These are phyloP conservation scores for Tautogolabrus adspersus DNA, from an alignment of 2,113 vertebrate genomes.

Conservation along the genomic window DNA sequence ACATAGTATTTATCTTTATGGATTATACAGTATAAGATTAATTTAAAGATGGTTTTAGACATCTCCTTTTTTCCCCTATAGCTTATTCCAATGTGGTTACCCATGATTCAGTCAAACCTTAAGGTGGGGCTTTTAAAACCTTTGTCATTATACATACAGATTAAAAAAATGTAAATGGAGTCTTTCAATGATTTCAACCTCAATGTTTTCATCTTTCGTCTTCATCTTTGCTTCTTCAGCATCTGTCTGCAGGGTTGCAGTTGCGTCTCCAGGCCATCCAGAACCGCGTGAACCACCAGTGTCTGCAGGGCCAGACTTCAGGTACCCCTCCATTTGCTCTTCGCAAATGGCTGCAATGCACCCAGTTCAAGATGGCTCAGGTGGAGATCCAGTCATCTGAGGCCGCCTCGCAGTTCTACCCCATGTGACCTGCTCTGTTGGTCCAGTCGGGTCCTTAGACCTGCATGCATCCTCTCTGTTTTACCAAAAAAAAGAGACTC, in stretches of 20 bases:
- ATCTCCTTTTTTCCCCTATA: slow-evolving; percentile 71
- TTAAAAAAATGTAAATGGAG: no score
- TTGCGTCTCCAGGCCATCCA: slow-evolving; percentile 98
- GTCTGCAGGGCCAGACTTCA: slow-evolving; percentile 88
- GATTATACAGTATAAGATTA: no score
- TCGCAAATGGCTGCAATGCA: slow-evolving; percentile 97
- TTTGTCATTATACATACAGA: background rate
- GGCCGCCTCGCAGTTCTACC: slow-evolving; percentile 98
- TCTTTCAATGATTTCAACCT: background rate
- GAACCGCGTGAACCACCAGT: slow-evolving; percentile 95
- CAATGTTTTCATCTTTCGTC: background rate
- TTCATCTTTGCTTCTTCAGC: slow-evolving; percentile 80
- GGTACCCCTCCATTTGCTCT: slow-evolving; percentile 87
- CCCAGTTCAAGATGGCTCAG: slow-evolving; percentile 99
- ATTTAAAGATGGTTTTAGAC: background rate
- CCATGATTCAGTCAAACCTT: slow-evolving; percentile 98
- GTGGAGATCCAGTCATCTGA: slow-evolving; percentile 99
- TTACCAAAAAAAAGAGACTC: slow-evolving; percentile 43
- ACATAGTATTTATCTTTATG: background rate
- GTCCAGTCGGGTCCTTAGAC: slow-evolving; percentile 27
- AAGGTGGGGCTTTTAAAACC: slow-evolving; percentile 86
- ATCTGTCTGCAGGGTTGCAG: slow-evolving; percentile 96
- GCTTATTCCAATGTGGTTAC: slow-evolving; percentile 99
- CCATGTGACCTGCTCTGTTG: slow-evolving; percentile 87
- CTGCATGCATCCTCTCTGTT: slow-evolving; percentile 43